Percentiles rank a stretch among this genome's conserved stretches.
phyloP scores from a whole-genome alignment of 2,888 invertebrate species.

The Hofmannophila pseudospretella region DNA sequence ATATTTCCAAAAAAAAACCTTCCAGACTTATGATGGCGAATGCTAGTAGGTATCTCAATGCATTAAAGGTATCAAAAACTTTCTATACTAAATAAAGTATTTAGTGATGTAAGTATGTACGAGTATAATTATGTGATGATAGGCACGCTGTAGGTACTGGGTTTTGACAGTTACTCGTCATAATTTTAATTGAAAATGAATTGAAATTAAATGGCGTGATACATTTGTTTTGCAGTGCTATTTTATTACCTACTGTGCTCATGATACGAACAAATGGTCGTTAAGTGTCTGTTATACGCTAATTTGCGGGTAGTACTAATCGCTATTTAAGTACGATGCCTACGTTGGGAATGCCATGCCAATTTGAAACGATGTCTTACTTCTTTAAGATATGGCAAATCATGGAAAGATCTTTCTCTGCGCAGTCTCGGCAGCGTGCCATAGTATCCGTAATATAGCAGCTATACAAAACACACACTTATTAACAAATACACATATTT shows the following conservation, averaged over 20 bases:
- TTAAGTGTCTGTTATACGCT: slow-evolving; percentile 20
- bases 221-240: slow-evolving; percentile 19
- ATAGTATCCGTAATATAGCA: slow-evolving; percentile 84
- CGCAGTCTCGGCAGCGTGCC: slow-evolving; percentile 85
- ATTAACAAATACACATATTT: slow-evolving; percentile 20
- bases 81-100: too few species aligned
- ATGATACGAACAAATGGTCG: slow-evolving; percentile 13
- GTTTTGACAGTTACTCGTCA: neutral
- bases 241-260: slow-evolving; percentile 22
- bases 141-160: too few species aligned
- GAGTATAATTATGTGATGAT: too few species aligned
- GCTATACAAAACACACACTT: slow-evolving; percentile 71
- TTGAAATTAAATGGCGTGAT: slow-evolving; percentile 20
- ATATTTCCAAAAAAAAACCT: neutral
- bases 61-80: too few species aligned
- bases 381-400: slow-evolving; percentile 87
- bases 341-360: slow-evolving; percentile 40
- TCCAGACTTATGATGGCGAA: too few species aligned
- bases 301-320: slow-evolving; percentile 25
- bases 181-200: too few species aligned
- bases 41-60: too few species aligned
- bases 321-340: slow-evolving; percentile 17
- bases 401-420: slow-evolving; percentile 88
- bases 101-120: too few species aligned
- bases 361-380: slow-evolving; percentile 74